Evolutionary conservation across 2,888 invertebrate genomes (phyloP).

Genomic region (Latrodectus elegans): DNA sequence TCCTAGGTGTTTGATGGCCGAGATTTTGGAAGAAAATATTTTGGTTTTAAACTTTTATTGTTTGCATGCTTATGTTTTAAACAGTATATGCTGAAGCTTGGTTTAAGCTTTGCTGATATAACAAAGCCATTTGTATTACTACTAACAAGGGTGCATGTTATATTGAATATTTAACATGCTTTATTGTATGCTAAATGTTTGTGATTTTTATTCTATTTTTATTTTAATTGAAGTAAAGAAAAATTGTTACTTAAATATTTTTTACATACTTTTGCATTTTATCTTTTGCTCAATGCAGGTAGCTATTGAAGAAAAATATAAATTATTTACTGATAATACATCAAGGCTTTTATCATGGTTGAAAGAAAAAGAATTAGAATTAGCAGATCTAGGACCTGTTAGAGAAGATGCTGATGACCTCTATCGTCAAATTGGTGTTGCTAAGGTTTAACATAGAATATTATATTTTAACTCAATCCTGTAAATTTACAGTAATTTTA

Average conservation of each 20-base stretch:
- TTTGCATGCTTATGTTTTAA: slow-evolving; percentile 58
- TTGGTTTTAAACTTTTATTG: slow-evolving; percentile 8
- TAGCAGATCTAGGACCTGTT: slow-evolving; percentile 89
- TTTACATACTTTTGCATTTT: slow-evolving; percentile 8
- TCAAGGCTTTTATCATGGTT: slow-evolving; percentile 91
- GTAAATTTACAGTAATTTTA: neutral
- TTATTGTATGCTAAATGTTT: slow-evolving; percentile 18
- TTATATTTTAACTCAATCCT: neutral
- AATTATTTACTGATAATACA: slow-evolving; percentile 89
- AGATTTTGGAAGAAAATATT: neutral
- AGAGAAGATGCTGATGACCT: slow-evolving; percentile 90
- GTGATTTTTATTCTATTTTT: neutral
- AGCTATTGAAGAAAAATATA: slow-evolving; percentile 96
- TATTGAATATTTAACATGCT: slow-evolving; percentile 47
- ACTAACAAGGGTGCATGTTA: slow-evolving; percentile 66
- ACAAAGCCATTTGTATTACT: slow-evolving; percentile 61
- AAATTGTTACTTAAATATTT: neutral
- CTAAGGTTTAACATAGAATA: slow-evolving; percentile 80
- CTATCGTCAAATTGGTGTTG: slow-evolving; percentile 89
- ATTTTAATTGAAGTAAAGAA: neutral
- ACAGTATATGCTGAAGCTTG: slow-evolving; percentile 60
- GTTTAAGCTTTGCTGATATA: slow-evolving; percentile 68
- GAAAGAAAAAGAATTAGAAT: slow-evolving; percentile 85
- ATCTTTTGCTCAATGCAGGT: slow-evolving; percentile 79
- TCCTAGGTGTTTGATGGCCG: neutral